Conservation (phyloP, 2,797 vertebrate genomes). For the Acanthurus lineatus region DNA sequence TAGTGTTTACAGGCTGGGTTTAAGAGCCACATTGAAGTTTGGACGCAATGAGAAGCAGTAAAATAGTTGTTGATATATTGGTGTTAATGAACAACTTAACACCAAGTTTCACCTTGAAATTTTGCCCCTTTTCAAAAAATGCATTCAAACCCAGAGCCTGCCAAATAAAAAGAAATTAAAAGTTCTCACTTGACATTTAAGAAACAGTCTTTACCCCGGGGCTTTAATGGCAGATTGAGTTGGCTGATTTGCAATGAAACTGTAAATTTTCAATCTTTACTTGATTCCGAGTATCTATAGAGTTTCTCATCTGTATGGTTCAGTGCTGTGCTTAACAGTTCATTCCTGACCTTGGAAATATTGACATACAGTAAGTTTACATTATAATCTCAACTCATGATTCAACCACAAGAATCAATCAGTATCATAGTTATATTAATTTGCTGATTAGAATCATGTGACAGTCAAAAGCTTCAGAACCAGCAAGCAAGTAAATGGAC, state of each 20-base stretch:
- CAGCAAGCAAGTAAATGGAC: background rate
- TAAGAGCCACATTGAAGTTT: background rate
- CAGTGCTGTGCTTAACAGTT: background rate
- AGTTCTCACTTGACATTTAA: background rate
- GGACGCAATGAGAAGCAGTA: no score
- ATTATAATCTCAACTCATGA: background rate
- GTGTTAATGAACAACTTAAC: no score
- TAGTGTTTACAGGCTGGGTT: background rate
- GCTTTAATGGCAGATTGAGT: background rate
- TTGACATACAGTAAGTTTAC: background rate
- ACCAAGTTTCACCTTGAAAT: background rate
- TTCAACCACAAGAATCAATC: background rate
- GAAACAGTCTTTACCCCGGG: background rate
- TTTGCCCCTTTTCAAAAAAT: no score
- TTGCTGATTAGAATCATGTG: no score
- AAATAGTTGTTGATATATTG: no score
- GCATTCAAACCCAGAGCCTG: no score
- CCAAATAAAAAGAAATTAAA: background rate
- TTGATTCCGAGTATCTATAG: background rate
- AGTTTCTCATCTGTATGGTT: background rate
- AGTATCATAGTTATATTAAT: background rate
- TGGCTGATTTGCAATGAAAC: background rate
- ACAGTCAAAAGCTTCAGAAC: background rate
- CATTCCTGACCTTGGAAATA: background rate
- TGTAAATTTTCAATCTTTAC: background rate